Conservation (phyloP, 2,888 invertebrate species). For the Listrodromus nycthemerus region DNA sequence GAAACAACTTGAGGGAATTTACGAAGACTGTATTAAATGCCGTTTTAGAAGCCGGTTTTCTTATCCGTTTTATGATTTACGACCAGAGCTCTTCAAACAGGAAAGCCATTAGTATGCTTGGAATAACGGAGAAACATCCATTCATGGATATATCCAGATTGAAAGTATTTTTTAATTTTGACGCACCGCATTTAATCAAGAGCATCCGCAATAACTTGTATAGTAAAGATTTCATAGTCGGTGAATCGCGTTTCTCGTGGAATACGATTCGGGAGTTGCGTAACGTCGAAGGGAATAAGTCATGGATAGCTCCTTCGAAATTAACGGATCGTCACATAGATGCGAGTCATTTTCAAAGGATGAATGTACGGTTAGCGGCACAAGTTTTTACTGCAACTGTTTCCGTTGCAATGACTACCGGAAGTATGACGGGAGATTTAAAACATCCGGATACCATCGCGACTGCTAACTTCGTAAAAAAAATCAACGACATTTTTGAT, state of each 20-base stretch:
- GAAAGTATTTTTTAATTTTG: slow-evolving; percentile 69
- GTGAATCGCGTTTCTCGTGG: slow-evolving; percentile 59
- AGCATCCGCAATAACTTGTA: slow-evolving; percentile 68
- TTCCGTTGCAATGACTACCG: slow-evolving; percentile 66
- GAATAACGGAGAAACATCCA: slow-evolving; percentile 65
- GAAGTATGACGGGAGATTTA: not conserved
- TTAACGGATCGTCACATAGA: slow-evolving; percentile 69
- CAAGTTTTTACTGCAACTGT: slow-evolving; percentile 73
- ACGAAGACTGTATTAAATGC: slow-evolving; percentile 59
- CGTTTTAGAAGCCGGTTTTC: slow-evolving; percentile 63
- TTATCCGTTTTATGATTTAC: slow-evolving; percentile 68
- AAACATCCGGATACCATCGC: not conserved
- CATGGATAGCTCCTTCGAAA: slow-evolving; percentile 69
- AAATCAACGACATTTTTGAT: not conserved
- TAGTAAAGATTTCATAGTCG: slow-evolving; percentile 59
- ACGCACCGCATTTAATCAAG: slow-evolving; percentile 70
- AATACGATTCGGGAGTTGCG: slow-evolving; percentile 65
- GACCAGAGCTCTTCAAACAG: slow-evolving; percentile 70
- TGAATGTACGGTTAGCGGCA: slow-evolving; percentile 69
- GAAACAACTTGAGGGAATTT: slow-evolving; percentile 19
- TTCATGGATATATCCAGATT: slow-evolving; percentile 54
- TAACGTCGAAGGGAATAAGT: slow-evolving; percentile 36
- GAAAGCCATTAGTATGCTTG: slow-evolving; percentile 62
- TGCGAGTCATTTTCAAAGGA: slow-evolving; percentile 70
- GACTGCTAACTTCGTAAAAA: not conserved